phyloP scores from a whole-genome alignment of 2,797 vertebrate genomes.

The Galagoides demidoff region DNA sequence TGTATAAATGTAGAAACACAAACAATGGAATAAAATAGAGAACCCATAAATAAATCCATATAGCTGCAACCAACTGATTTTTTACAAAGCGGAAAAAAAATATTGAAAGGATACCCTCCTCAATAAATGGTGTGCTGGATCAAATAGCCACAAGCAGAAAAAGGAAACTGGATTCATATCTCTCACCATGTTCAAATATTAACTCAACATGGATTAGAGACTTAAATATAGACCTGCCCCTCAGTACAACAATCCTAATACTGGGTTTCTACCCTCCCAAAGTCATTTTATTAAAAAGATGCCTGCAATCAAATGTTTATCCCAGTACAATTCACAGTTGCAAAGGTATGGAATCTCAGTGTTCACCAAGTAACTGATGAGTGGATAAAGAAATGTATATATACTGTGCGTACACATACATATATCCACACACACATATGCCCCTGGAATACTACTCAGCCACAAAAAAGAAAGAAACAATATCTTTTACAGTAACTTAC shows the following conservation, averaged over 20 bases:
- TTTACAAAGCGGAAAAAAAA: not conserved
- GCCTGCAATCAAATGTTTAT: not conserved
- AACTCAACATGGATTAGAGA: not conserved
- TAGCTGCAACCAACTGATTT: not conserved
- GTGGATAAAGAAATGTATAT: not conserved
- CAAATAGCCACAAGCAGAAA: not conserved
- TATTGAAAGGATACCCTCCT: not conserved
- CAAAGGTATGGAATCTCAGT: not conserved
- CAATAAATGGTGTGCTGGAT: not conserved
- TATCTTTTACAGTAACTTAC: not conserved
- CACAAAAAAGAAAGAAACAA: not conserved
- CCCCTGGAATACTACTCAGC: not conserved
- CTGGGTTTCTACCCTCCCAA: not conserved
- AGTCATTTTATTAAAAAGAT: not conserved
- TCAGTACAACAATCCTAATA: not conserved
- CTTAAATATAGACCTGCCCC: not conserved
- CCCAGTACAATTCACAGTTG: not conserved
- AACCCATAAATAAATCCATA: not conserved
- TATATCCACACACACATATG: no score
- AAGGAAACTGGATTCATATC: not conserved
- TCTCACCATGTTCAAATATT: not conserved
- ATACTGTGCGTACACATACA: not conserved
- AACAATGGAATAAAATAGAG: not conserved
- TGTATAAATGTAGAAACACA: not conserved
- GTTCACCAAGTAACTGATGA: not conserved